phyloP scores from a whole-genome alignment of 2,797 vertebrate species.

The Hemitrygon akajei region DNA sequence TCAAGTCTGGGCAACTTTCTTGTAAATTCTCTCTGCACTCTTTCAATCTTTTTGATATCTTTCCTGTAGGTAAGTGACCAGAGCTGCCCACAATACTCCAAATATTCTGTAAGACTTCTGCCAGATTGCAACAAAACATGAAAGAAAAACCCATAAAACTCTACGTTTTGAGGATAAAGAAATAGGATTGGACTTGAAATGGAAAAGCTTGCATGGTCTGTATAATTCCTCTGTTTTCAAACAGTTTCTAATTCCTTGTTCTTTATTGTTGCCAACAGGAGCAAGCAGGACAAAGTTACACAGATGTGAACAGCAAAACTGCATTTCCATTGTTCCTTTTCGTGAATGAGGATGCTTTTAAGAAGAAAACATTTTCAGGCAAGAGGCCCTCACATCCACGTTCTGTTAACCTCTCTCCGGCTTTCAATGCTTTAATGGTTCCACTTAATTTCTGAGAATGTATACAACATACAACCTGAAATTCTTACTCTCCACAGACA shows the following conservation, averaged over 20 bases:
- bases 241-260: neutral
- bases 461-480: too few species aligned
- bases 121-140: too few species aligned
- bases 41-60: too few species aligned
- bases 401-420: neutral
- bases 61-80: too few species aligned
- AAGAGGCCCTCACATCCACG: neutral
- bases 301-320: neutral
- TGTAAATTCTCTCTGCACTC: too few species aligned
- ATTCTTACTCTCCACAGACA: too few species aligned
- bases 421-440: neutral
- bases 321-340: neutral
- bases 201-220: neutral
- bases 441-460: too few species aligned
- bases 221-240: neutral
- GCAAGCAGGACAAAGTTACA: too few species aligned
- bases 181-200: neutral
- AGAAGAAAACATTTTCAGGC: constrained; percentile 30
- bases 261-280: neutral
- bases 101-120: too few species aligned
- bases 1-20: too few species aligned
- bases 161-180: neutral
- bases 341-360: constrained; percentile 8
- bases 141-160: too few species aligned
- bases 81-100: too few species aligned